Conservation (phyloP, 1,140 invertebrate species). For the Ceratina japonica region DNA sequence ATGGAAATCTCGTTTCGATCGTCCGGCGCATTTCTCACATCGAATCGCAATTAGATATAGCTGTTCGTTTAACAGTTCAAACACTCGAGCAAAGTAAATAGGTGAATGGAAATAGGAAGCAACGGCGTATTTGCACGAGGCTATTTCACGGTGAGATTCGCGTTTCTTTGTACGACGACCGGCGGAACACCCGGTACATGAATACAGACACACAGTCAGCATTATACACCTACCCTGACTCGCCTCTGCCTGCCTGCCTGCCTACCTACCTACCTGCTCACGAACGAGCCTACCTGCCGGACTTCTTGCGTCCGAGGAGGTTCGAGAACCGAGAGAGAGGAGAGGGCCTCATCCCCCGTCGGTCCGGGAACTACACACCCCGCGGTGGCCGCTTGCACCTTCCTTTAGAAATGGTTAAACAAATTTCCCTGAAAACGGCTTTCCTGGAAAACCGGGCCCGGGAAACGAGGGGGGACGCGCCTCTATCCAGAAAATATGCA, state of each 20-base stretch:
- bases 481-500: slow-evolving; percentile 23
- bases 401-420: slow-evolving; percentile 71
- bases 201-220: slow-evolving; percentile 70
- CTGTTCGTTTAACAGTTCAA: no score
- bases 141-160: slow-evolving; percentile 16
- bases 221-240: slow-evolving; percentile 74
- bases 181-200: slow-evolving; percentile 72
- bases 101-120: background rate
- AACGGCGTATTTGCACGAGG: background rate
- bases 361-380: slow-evolving; percentile 57
- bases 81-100: background rate
- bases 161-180: slow-evolving; percentile 2
- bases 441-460: slow-evolving; percentile 55
- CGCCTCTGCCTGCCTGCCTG: slow-evolving; percentile 66
- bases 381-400: slow-evolving; percentile 65
- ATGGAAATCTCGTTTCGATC: background rate
- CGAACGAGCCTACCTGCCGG: slow-evolving; percentile 79
- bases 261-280: slow-evolving; percentile 74
- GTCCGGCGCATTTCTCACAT: background rate
- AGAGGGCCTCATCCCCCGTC: slow-evolving; percentile 50
- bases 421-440: slow-evolving; percentile 69
- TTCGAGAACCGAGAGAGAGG: slow-evolving; percentile 41
- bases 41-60: no score
- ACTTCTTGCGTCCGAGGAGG: slow-evolving; percentile 74
- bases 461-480: slow-evolving; percentile 3